Base-by-base conservation (phyloP, 2,888 invertebrate genomes). In the Aspidiotus destructor region DNA sequence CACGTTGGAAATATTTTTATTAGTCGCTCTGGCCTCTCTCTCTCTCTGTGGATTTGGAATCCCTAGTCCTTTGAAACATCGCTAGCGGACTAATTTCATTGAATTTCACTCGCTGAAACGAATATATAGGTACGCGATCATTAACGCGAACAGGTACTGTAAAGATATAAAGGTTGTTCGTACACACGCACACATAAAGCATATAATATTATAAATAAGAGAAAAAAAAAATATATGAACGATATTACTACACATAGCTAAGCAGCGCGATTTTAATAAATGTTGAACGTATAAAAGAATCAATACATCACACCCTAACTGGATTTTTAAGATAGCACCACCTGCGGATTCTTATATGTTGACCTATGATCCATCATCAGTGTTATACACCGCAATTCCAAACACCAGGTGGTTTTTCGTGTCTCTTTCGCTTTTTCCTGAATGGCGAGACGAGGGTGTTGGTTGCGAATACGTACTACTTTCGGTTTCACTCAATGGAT, bases 281-380 rank as follows among this genome's bases (percentile, higher is more conserved):
- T 48, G 48, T 48, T 48, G n/a, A 48, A 48, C 10, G 48, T 48
- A 48, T 48, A 62, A 48, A 63, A 28, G 15, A 41, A 63, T 63
- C 63, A 54, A 63, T 63, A 63, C 63, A 63, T 63, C 63, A 63
- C 52, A 54, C 60, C 48, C 41, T 63, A 63, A 63, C 48, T 48
- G 28, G 40, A 41, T 61, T 61, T 61, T 41, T 62, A 48, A 48
- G 48, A 48, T 48, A 48, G 11, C 48, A 63, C 63, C 62, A 62
- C 52, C 63, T 63, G 63, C 63, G 63, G 54, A 54, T 63, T 63
- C 52, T 41, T 63, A 41, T 28, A 28, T 54, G 54, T 63, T 63
- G 63, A 63, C 63, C 63, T 63, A 63, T 63, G 63, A 63, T 63
- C 63, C 63, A 15, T 44, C 62, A 13, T 11, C 13, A n/a, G 3